phyloP scores from a whole-genome alignment of 2,888 invertebrate species.

The Tiliacea citrago region DNA sequence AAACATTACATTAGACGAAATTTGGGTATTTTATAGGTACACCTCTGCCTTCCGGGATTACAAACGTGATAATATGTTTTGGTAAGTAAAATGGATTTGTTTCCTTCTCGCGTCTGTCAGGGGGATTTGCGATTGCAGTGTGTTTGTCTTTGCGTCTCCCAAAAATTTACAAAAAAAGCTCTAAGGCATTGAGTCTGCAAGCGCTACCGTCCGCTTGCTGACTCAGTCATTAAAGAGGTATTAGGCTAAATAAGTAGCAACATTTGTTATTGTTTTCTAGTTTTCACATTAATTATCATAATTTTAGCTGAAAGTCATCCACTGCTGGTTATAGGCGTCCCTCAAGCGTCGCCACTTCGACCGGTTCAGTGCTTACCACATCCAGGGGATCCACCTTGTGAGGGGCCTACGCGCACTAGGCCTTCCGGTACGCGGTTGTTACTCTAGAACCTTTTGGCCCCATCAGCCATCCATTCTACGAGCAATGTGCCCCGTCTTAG shows the following conservation, averaged over 20 bases:
- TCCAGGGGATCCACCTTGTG: constrained; percentile 30
- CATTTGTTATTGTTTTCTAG: background rate
- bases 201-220: background rate
- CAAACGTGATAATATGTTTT: background rate
- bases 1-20: background rate
- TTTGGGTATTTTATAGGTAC: background rate
- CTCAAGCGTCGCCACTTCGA: constrained; percentile 28
- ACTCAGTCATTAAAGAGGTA: background rate
- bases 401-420: constrained; percentile 19
- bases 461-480: background rate
- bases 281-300: constrained; percentile 14
- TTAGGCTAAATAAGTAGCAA: too few species aligned
- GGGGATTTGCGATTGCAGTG: background rate
- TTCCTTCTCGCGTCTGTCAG: background rate
- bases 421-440: constrained; percentile 26
- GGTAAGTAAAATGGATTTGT: background rate
- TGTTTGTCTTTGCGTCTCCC: background rate
- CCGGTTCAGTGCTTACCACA: constrained; percentile 20
- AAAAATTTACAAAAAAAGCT: background rate
- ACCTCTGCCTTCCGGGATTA: background rate
- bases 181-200: background rate
- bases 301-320: constrained; percentile 33
- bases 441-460: constrained; percentile 3
- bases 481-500: background rate
- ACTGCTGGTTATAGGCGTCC: background rate